These are phyloP conservation scores for Limenitis camilla DNA, from an alignment of 2,888 invertebrate genomes.

Conservation along the genomic window DNA sequence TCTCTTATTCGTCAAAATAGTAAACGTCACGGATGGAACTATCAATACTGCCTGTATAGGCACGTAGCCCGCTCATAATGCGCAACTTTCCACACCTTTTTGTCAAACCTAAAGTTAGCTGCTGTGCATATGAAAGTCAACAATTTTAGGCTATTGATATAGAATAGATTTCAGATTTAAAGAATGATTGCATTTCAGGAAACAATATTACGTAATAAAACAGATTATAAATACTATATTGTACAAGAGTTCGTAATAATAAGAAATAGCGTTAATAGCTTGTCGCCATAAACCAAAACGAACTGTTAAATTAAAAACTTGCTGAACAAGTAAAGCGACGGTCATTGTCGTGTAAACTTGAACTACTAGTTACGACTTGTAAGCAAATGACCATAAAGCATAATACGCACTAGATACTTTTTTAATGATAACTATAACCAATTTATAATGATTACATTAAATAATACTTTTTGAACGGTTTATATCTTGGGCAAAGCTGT, in stretches of 20 bases:
- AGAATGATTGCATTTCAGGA: too few species aligned
- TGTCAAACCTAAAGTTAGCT: too few species aligned
- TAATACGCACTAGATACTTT: conserved; percentile 2
- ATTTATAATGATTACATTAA: background rate
- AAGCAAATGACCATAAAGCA: conserved; percentile 15
- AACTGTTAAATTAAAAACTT: conserved; percentile 49
- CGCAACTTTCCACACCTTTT: too few species aligned
- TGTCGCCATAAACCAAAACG: conserved; percentile 14
- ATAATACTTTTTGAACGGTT: background rate
- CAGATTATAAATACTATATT: too few species aligned
- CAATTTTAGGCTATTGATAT: too few species aligned
- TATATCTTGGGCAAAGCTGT: background rate
- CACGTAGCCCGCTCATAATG: too few species aligned
- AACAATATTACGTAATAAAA: too few species aligned
- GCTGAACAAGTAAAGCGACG: conserved; percentile 47
- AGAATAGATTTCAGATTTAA: too few species aligned
- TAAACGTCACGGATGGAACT: too few species aligned
- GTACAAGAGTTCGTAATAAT: background rate
- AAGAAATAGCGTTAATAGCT: conserved; percentile 8
- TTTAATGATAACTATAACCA: conserved; percentile 3
- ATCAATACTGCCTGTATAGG: too few species aligned
- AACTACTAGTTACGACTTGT: conserved; percentile 26
- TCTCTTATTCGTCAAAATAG: too few species aligned
- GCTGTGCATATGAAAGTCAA: too few species aligned
- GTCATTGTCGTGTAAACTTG: conserved; percentile 55